phyloP scores from a whole-genome alignment of 2,113 vertebrate species.

The Megaleporinus macrocephalus region DNA sequence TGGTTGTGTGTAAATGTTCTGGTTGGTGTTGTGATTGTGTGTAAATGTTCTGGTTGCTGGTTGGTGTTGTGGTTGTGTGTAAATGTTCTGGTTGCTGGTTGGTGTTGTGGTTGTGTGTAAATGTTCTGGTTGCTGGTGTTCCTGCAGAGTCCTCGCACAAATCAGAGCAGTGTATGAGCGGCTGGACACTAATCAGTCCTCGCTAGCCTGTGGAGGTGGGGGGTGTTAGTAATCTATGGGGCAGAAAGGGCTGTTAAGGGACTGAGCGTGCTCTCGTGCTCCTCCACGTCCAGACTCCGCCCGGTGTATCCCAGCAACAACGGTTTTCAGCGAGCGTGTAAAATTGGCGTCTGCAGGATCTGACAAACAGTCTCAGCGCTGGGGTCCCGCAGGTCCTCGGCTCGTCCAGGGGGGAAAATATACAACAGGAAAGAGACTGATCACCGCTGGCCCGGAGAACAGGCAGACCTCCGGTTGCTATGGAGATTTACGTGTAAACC shows the following conservation, averaged over 20 bases:
- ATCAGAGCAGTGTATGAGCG: slow-evolving; percentile 19
- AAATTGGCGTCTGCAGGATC: background rate
- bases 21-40: no score
- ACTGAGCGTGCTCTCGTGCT: background rate
- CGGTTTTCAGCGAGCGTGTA: background rate
- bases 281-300: slow-evolving; percentile 1
- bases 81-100: no score
- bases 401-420: slow-evolving; percentile 22
- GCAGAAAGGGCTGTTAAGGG: background rate
- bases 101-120: no score
- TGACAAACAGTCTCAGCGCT: background rate
- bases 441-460: background rate
- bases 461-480: background rate
- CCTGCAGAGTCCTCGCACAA: background rate
- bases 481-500: slow-evolving; percentile 15
- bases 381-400: background rate
- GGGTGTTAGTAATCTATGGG: background rate
- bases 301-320: background rate
- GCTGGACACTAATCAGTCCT: background rate
- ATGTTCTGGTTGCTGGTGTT: no score
- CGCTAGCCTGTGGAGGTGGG: slow-evolving; percentile 10
- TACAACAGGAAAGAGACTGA: slow-evolving; percentile 40
- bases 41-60: no score
- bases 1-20: no score
- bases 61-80: no score